Evolutionary conservation across 2,113 vertebrate species (phyloP).

Genomic region (Callionymus lyra): DNA sequence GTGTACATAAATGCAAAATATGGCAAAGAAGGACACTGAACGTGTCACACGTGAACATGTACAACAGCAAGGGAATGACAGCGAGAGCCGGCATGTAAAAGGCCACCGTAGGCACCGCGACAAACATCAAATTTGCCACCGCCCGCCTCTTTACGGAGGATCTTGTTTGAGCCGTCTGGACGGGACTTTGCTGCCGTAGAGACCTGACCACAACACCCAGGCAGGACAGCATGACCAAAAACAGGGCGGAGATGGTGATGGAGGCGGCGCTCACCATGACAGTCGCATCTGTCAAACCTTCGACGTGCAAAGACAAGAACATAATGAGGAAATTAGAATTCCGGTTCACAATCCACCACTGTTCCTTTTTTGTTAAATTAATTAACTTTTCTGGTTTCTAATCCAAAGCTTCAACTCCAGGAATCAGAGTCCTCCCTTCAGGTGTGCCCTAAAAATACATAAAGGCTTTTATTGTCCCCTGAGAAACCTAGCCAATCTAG

Average conservation of each 20-base stretch:
- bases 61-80: constrained; percentile 2
- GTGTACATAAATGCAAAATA: not conserved
- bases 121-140: constrained; percentile 28
- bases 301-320: too few relatives aligned
- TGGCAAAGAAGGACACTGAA: accelerated
- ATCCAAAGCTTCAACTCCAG: too few relatives aligned
- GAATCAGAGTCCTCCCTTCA: too few relatives aligned
- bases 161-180: not conserved
- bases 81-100: constrained; percentile 32
- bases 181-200: constrained; percentile 28
- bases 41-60: accelerated
- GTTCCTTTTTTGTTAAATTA: too few relatives aligned
- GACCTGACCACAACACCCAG: constrained; percentile 28
- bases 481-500: too few relatives aligned
- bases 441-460: too few relatives aligned
- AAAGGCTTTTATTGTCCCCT: too few relatives aligned
- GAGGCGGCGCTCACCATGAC: constrained; percentile 1
- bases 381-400: too few relatives aligned
- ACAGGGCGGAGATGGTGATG: constrained; percentile 23
- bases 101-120: constrained; percentile 31
- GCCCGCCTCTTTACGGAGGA: constrained; percentile 36
- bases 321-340: too few relatives aligned
- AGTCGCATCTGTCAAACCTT: not conserved
- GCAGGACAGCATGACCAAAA: constrained; percentile 37
- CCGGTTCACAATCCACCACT: too few relatives aligned